These are phyloP conservation scores for Tethya wilhelma DNA, from an alignment of 37 sponge, comb jelly and placozoan genomes.

Conservation along the genomic window DNA sequence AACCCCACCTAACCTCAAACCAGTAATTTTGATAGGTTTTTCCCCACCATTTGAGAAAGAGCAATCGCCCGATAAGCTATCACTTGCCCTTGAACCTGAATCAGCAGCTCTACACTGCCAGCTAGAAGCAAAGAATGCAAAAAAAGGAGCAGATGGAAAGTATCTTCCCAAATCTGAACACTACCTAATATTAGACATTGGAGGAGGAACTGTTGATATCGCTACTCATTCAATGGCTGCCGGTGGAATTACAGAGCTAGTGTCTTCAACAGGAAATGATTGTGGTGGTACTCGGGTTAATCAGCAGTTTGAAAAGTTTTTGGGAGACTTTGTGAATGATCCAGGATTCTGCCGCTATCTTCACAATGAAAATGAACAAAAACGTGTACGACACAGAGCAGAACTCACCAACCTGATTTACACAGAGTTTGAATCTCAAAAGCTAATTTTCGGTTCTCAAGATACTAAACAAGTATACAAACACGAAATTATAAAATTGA, in stretches of 20 bases:
- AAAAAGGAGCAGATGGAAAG: neutral
- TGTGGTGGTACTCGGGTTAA: constrained; percentile 56
- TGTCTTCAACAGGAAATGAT: constrained; percentile 44
- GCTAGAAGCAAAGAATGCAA: constrained; percentile 9
- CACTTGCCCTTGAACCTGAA: constrained; percentile 63
- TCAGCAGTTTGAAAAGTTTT: constrained; percentile 20
- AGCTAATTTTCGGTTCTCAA: constrained; percentile 37
- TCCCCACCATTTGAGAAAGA: constrained; percentile 3
- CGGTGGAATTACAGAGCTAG: constrained; percentile 26
- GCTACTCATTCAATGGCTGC: constrained; percentile 23
- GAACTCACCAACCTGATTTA: constrained; percentile 14
- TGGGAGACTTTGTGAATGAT: constrained; percentile 25
- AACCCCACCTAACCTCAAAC: neutral
- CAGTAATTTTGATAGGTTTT: neutral
- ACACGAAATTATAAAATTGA: too few species aligned
- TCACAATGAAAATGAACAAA: constrained; percentile 2
- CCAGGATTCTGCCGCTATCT: constrained; percentile 20
- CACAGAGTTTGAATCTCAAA: constrained; percentile 41
- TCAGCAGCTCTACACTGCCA: constrained; percentile 51
- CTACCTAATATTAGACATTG: constrained; percentile 52
- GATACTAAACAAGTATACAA: too few species aligned
- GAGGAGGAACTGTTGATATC: constrained; percentile 66
- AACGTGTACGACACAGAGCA: neutral
- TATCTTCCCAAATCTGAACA: neutral
- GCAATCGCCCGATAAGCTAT: constrained; percentile 14